These are phyloP conservation scores for Gastrophysa polygoni DNA, from an alignment of 2,888 invertebrate genomes.

Conservation along the genomic window DNA sequence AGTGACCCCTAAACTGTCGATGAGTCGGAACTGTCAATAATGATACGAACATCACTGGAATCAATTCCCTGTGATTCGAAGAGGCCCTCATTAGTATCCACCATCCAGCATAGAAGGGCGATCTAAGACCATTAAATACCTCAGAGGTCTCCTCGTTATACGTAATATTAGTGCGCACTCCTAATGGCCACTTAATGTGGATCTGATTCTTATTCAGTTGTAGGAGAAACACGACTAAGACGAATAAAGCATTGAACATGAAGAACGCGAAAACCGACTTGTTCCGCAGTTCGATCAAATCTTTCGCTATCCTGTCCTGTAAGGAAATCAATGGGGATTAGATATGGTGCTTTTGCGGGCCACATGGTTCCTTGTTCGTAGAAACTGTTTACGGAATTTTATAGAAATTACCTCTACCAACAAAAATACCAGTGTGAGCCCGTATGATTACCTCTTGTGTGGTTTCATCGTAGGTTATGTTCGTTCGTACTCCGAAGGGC, in stretches of 20 bases:
- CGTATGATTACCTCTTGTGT: constrained; percentile 85
- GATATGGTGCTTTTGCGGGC: constrained; percentile 55
- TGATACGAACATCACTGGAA: constrained; percentile 36
- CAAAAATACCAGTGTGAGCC: constrained; percentile 46
- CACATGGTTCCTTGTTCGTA: constrained; percentile 59
- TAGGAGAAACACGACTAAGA: constrained; percentile 97
- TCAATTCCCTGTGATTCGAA: constrained; percentile 47
- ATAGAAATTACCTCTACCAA: constrained; percentile 17
- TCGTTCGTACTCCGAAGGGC: constrained; percentile 94
- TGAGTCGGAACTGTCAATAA: constrained; percentile 18
- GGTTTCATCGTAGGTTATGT: constrained; percentile 88
- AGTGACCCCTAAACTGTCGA: constrained; percentile 3
- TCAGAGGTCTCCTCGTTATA: constrained; percentile 91
- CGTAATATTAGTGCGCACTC: constrained; percentile 93
- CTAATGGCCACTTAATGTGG: constrained; percentile 96
- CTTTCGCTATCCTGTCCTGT: constrained; percentile 87
- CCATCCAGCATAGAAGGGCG: constrained; percentile 46
- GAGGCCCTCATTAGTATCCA: constrained; percentile 53
- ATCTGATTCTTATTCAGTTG: constrained; percentile 99
- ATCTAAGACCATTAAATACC: constrained; percentile 62
- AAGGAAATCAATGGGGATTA: constrained; percentile 63
- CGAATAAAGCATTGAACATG: constrained; percentile 99
- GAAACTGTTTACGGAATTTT: too few relatives aligned
- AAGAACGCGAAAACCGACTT: constrained; percentile 97
- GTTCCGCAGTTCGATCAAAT: constrained; percentile 94